Percentiles rank a stretch among this genome's conserved stretches.
phyloP scores from a whole-genome alignment of 2,113 vertebrate genomes.

The Procapra przewalskii region DNA sequence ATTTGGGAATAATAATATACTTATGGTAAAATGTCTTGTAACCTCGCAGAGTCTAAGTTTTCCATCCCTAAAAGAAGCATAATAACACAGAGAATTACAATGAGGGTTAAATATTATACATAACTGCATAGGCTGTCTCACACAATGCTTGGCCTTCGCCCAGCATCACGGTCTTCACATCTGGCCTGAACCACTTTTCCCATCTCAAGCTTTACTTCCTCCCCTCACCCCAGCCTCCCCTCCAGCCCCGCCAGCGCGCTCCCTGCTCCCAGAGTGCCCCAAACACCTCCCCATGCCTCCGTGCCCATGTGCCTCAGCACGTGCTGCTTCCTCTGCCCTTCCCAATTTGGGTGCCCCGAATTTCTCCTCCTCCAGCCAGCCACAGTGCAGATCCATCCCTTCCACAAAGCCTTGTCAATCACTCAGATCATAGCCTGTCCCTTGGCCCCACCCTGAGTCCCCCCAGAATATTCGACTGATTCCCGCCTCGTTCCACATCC shows the following conservation, averaged over 20 bases:
- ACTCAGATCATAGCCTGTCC: neutral
- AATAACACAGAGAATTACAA: accelerated
- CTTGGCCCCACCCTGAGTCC: neutral
- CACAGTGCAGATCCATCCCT: neutral
- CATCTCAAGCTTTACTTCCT: neutral
- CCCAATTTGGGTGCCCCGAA: neutral
- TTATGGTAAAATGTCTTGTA: neutral
- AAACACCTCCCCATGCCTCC: accelerated
- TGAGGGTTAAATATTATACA: neutral
- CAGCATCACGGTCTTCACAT: neutral
- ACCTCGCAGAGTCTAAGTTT: neutral
- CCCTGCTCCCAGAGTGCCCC: neutral
- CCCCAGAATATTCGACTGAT: neutral
- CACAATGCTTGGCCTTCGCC: neutral
- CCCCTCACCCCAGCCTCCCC: neutral
- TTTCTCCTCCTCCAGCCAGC: neutral
- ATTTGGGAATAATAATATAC: neutral
- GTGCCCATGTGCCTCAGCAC: accelerated
- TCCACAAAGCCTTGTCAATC: neutral
- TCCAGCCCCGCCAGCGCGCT: accelerated
- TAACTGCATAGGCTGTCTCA: accelerated
- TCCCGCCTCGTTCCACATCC: accelerated
- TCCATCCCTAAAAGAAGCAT: neutral
- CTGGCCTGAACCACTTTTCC: neutral
- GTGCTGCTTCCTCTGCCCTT: neutral